Base-by-base conservation (phyloP, 1,140 invertebrate genomes). In the Sitophilus oryzae region DNA sequence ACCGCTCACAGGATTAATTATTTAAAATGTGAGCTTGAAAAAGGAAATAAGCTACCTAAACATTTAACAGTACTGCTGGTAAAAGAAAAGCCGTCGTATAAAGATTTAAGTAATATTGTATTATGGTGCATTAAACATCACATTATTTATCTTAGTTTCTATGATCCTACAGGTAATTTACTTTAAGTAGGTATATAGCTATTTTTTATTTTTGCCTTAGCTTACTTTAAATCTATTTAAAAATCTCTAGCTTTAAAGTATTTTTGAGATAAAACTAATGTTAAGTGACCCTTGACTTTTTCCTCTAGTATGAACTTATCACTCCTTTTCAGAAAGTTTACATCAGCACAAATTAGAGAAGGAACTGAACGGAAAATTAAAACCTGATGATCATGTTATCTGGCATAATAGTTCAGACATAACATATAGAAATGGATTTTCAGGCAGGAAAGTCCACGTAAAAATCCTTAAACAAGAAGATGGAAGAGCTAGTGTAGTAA, bases 131-230 rank as follows among this genome's bases (percentile, higher is more conserved):
- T 83, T 19, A 71, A 76, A 20, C 72, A 79, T 57, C 79, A 79
- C 61, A 79, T 86, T 61, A 73, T 79, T 37, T 82, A 77, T 69
- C 68, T 87, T 61, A 86, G 80, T 65, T 83, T 87, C 64, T 82
- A 85, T 67, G 83, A 86, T 71, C 71, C 78, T 64, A 77, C 77
- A 74, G 84, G 85, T 85, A 53, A 77, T 73, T 60, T 2, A n/a
- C n/a, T 3, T 37, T 3, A 15, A 10, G 8, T 2, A 14, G 30
- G 20, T 42, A 20, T 19, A 40, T 18, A 42, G 38, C 23, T 34
- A 42, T 20, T 16, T 42, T 2, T 52, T 37, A 38, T 44, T 25
- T 23, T 8, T 10, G 10, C 10, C 16, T 40, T 19, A 51, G n/a
- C 41, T 5, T 16, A 30, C 1, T 41, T 10, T 15, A 16, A 54